These are phyloP conservation scores for Danio jaintianensis DNA, from an alignment of 2,797 vertebrate genomes.

Conservation along the genomic window DNA sequence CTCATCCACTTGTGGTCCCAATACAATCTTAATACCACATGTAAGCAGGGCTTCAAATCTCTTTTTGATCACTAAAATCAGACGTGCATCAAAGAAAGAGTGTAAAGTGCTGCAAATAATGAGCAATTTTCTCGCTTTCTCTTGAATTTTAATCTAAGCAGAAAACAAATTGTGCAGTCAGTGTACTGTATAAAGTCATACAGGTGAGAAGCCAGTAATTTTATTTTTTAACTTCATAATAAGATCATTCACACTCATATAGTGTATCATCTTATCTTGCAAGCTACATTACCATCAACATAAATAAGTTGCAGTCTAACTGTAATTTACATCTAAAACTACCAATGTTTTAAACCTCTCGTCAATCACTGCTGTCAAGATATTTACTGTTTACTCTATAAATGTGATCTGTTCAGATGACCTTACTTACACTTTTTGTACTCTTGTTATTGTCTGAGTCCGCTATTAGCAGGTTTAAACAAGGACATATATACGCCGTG, in stretches of 20 bases:
- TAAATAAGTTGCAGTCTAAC: too few species aligned
- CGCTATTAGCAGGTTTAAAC: not conserved
- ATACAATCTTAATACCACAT: too few species aligned
- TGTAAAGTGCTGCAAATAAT: not conserved
- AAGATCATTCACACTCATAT: too few species aligned
- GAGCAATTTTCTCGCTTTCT: not conserved
- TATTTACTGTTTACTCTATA: not conserved
- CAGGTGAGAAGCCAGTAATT: too few species aligned
- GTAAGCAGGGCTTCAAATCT: not conserved
- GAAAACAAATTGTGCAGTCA: too few species aligned
- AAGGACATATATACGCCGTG: not conserved
- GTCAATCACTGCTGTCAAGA: not conserved
- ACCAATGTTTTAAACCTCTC: too few species aligned
- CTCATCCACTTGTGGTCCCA: too few species aligned
- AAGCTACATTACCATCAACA: too few species aligned
- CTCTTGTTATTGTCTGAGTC: not conserved
- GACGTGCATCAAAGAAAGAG: not conserved
- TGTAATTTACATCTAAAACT: too few species aligned
- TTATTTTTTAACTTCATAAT: too few species aligned
- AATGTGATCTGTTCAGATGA: not conserved
- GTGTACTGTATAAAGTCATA: too few species aligned
- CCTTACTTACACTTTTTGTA: not conserved
- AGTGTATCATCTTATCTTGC: too few species aligned
- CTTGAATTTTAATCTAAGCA: not conserved
- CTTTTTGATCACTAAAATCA: not conserved